Conservation (phyloP, 1,140 invertebrate species). For the Hyphantria cunea region DNA sequence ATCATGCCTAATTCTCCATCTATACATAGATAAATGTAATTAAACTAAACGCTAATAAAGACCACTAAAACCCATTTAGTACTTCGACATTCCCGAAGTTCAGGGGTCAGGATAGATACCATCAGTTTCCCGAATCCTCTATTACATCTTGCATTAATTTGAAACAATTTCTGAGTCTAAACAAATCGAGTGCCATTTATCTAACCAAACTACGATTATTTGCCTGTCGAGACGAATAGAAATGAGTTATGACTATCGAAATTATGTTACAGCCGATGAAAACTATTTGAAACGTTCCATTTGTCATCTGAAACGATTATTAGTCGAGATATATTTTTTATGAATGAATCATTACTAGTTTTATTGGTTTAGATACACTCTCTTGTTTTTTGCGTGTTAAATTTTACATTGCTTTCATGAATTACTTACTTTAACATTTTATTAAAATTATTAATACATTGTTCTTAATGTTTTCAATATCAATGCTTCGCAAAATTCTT, state of each 20-base stretch:
- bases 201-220: slow-evolving; percentile 24
- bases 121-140: slow-evolving; percentile 38
- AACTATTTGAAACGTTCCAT: slow-evolving; percentile 15
- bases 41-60: slow-evolving; percentile 3
- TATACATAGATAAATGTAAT: too few relatives aligned
- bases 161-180: slow-evolving; percentile 24
- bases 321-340: neutral
- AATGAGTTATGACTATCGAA: slow-evolving; percentile 25
- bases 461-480: too few relatives aligned
- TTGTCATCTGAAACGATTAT: slow-evolving; percentile 10
- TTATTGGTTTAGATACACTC: too few relatives aligned
- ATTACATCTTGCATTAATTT: slow-evolving; percentile 37
- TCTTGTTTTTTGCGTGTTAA: neutral
- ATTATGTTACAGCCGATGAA: slow-evolving; percentile 21
- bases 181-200: slow-evolving; percentile 23
- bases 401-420: neutral
- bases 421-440: too few relatives aligned
- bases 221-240: slow-evolving; percentile 23
- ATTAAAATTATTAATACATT: too few relatives aligned
- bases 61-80: slow-evolving; percentile 40
- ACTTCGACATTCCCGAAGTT: slow-evolving; percentile 30
- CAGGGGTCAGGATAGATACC: slow-evolving; percentile 30
- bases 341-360: neutral
- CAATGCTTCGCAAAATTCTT: too few relatives aligned
- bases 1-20: too few relatives aligned